phyloP scores from a whole-genome alignment of 2,797 vertebrate genomes.

The Acropternis orthonyx region DNA sequence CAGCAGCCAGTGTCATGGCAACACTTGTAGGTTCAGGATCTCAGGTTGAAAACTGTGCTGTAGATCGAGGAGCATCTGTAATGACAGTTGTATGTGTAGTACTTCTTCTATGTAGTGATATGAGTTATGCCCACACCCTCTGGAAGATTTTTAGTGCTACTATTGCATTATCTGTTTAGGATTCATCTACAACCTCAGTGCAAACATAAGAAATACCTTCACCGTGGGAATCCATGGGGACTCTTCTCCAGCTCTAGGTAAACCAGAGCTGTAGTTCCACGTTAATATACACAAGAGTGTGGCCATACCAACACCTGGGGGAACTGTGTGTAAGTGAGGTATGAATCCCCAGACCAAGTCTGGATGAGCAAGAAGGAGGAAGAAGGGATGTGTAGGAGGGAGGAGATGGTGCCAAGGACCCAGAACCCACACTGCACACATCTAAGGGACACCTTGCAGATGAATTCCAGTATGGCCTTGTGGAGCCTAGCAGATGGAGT shows the following conservation, averaged over 20 bases:
- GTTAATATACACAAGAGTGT: not conserved
- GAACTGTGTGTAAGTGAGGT: accelerated
- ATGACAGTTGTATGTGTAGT: not conserved
- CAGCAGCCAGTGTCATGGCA: not conserved
- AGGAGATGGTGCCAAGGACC: not conserved
- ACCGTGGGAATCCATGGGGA: not conserved
- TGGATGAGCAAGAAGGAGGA: not conserved
- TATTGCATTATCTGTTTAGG: not conserved
- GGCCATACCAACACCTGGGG: not conserved
- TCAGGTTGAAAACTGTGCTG: not conserved
- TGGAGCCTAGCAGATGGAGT: not conserved
- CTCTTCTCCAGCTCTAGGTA: not conserved
- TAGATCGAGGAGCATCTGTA: not conserved
- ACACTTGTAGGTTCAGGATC: not conserved
- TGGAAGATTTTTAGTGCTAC: not conserved
- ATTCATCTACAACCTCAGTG: not conserved
- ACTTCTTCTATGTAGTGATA: not conserved
- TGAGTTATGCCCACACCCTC: not conserved
- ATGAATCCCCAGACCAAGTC: not conserved
- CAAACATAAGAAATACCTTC: not conserved
- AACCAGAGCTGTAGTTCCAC: not conserved
- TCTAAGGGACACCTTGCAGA: not conserved
- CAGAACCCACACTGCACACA: not conserved
- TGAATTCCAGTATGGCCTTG: not conserved
- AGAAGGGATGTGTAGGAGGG: not conserved